Evolutionary conservation across 2,888 invertebrate species (phyloP).

Genomic region (Tinea semifulvella): DNA sequence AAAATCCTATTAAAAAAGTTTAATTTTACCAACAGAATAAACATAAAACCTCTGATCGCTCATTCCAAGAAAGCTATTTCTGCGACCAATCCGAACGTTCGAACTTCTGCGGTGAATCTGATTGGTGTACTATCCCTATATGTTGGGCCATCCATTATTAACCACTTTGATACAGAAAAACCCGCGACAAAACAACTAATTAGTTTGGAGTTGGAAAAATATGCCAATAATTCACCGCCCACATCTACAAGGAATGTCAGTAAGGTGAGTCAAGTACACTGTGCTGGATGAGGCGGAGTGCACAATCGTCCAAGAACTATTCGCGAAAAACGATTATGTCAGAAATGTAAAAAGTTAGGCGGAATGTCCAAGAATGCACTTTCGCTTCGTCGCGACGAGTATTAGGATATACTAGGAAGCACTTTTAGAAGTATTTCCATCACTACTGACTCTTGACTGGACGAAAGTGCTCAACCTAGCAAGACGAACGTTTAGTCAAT

Average conservation of each 20-base stretch:
- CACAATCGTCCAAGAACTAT: too few species aligned
- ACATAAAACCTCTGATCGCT: slow-evolving; percentile 77
- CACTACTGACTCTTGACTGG: too few species aligned
- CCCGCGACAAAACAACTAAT: slow-evolving; percentile 85
- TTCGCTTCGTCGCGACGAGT: too few species aligned
- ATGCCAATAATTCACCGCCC: slow-evolving; percentile 78
- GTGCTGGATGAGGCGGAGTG: too few species aligned
- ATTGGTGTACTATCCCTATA: slow-evolving; percentile 83
- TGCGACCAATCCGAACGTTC: slow-evolving; percentile 86
- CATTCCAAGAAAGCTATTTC: slow-evolving; percentile 84
- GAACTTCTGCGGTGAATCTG: slow-evolving; percentile 78
- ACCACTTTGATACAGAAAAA: slow-evolving; percentile 88
- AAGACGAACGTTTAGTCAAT: too few species aligned
- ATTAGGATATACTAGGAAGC: too few species aligned
- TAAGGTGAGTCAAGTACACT: slow-evolving; percentile 27
- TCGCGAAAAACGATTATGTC: too few species aligned
- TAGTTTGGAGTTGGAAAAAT: slow-evolving; percentile 85
- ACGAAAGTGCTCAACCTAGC: too few species aligned
- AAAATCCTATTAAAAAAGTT: too few species aligned
- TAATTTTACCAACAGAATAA: slow-evolving; percentile 70
- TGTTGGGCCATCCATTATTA: slow-evolving; percentile 78
- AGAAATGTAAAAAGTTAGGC: too few species aligned
- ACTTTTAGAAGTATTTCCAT: too few species aligned
- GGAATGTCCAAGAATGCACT: too few species aligned
- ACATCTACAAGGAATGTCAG: slow-evolving; percentile 73